phyloP scores from a whole-genome alignment of 2,888 invertebrate species.

The Bombylius major region DNA sequence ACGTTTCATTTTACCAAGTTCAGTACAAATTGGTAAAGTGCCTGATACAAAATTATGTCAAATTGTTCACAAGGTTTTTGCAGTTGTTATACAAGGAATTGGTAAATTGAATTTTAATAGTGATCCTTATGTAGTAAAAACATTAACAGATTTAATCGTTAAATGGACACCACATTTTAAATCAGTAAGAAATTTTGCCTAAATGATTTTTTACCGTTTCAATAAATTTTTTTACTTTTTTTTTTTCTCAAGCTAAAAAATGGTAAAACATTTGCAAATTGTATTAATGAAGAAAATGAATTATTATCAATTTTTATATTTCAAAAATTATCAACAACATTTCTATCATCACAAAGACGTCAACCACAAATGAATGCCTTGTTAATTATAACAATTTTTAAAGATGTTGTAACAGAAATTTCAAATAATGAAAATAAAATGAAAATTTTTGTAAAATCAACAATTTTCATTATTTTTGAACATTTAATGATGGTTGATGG shows the following conservation, averaged over 20 bases:
- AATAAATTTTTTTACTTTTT: not conserved
- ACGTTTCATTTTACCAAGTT: constrained; percentile 39
- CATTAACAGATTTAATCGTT: constrained; percentile 38
- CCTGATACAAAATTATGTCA: constrained; percentile 35
- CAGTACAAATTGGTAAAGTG: constrained; percentile 38
- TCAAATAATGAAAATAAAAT: constrained; percentile 16
- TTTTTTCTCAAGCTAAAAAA: constrained; percentile 24
- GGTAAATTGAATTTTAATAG: constrained; percentile 36
- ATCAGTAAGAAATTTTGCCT: constrained; percentile 14
- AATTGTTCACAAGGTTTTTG: constrained; percentile 41
- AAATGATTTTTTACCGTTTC: too few species aligned
- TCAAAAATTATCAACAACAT: constrained; percentile 26
- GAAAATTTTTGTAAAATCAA: constrained; percentile 24
- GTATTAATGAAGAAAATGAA: constrained; percentile 25
- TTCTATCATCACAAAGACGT: constrained; percentile 29
- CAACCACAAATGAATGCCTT: constrained; percentile 29
- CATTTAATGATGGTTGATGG: constrained; percentile 35
- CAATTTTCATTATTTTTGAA: constrained; percentile 26
- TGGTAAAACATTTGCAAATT: constrained; percentile 28
- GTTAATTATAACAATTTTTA: constrained; percentile 28
- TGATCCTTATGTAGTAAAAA: constrained; percentile 39
- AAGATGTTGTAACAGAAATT: constrained; percentile 24
- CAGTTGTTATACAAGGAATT: constrained; percentile 41
- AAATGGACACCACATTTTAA: constrained; percentile 36
- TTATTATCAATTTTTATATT: constrained; percentile 26